These are phyloP conservation scores for Nannoperca obscura DNA, from an alignment of 2,797 vertebrate species.

Conservation along the genomic window DNA sequence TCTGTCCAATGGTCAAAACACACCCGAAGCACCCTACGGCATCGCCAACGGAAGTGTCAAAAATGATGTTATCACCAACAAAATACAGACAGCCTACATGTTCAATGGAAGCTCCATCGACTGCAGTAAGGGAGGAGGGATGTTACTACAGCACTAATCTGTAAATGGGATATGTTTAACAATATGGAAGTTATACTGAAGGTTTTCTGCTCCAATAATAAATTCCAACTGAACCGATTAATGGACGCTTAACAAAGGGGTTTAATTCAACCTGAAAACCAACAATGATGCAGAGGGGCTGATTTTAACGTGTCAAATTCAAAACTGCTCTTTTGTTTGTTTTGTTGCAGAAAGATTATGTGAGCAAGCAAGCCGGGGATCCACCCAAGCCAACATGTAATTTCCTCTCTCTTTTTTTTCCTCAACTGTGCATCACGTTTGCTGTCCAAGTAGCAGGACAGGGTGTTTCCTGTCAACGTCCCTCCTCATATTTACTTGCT, in stretches of 20 bases:
- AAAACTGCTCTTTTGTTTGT: not conserved
- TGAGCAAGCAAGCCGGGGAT: conserved; percentile 18
- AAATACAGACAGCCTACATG: conserved; percentile 6
- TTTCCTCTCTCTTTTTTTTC: conserved; percentile 33
- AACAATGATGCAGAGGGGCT: not conserved
- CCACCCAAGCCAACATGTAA: conserved; percentile 64
- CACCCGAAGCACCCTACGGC: not conserved
- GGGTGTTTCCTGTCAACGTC: conserved; percentile 45
- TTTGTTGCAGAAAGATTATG: conserved; percentile 72
- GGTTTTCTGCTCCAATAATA: not conserved
- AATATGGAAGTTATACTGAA: too few species aligned
- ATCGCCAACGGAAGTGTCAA: conserved; percentile 32
- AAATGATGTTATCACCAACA: accelerated
- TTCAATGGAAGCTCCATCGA: not conserved
- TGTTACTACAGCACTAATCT: not conserved
- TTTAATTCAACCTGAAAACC: not conserved
- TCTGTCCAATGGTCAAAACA: not conserved
- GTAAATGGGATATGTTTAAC: not conserved
- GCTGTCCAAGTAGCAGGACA: not conserved
- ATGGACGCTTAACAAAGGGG: too few species aligned
- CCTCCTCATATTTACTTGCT: conserved; percentile 22
- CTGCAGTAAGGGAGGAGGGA: conserved; percentile 77
- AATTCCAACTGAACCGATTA: too few species aligned
- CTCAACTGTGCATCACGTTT: not conserved
- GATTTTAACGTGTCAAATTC: not conserved